Base-by-base conservation (phyloP, 2,113 vertebrate species). In the Lipotes vexillifer region DNA sequence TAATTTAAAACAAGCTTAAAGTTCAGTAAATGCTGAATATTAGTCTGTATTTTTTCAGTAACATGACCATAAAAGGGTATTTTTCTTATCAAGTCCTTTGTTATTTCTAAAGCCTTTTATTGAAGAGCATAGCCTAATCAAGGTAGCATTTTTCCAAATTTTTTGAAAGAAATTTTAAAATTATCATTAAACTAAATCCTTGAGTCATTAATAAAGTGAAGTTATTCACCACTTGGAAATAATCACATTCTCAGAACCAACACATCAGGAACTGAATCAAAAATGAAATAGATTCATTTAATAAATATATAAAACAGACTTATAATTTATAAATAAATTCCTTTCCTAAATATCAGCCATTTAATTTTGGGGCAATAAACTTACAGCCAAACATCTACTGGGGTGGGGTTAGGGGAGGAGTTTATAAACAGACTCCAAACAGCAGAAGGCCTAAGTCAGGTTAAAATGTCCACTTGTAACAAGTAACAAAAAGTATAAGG, bases 1-100 rank as follows among this genome's bases (percentile, higher is more conserved):
- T n/a, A 66, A 88, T 52, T 72, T 74, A 93, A 92, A 84, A 78
- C 65, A 95, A 90, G 38, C n/a, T 61, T 92, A 9, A 92, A 81
- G 52, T 46, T 80, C 5, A 93, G 23, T 36, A 90, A 65, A 83
- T 68, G 36, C 27, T 83, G n/a, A 86, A 20, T 94, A 72, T 10
- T 46, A n/a, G 21, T 78, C 72, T 83, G 8, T 63, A 57, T 36
- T 75, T 93, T 88, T 85, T 78, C 41, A 68, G 49, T 33, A 78
- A 88, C 49, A 80, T 21, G 81, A 90, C 12, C 38, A 81, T 46
- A 87, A 21, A 38, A 84, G 46, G 4, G 38, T 72, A 95, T 68
- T 89, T 85, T 15, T 84, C 59, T 88, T 36, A 93, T 25, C 82
- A 78, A 88, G 46, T 55, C 17, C 66, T 86, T 66, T 66, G 66